These are phyloP conservation scores for Melanotaenia nigrans DNA, from an alignment of 2,797 vertebrate species.

Conservation along the genomic window DNA sequence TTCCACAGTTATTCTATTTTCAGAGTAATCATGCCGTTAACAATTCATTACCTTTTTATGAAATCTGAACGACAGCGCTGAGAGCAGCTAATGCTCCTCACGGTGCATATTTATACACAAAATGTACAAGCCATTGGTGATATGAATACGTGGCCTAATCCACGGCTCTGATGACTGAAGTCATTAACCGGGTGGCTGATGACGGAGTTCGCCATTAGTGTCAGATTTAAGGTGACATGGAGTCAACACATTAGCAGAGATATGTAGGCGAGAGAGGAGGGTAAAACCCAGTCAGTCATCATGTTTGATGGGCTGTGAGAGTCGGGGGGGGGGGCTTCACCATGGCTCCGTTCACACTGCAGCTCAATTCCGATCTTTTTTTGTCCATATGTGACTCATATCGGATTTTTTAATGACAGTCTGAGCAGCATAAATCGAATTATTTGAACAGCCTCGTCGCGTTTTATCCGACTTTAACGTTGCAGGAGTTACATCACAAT, in stretches of 20 bases:
- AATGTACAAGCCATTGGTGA: constrained; percentile 39
- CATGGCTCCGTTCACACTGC: too few species aligned
- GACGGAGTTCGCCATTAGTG: constrained; percentile 50
- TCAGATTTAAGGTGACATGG: constrained; percentile 59
- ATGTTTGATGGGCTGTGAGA: constrained; percentile 12
- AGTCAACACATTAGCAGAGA: constrained; percentile 63
- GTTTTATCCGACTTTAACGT: too few species aligned
- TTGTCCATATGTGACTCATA: too few species aligned
- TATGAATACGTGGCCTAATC: constrained; percentile 46
- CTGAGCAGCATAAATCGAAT: too few species aligned
- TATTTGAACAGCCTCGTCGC: too few species aligned
- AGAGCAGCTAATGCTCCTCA: constrained; percentile 63
- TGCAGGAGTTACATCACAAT: too few species aligned
- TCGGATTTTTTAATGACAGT: too few species aligned
- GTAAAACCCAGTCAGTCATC: constrained; percentile 12
- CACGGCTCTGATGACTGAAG: constrained; percentile 50
- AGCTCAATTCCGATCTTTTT: too few species aligned
- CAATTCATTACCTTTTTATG: constrained; percentile 71
- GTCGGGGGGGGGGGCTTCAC: constrained; percentile 10
- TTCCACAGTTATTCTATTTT: constrained; percentile 63
- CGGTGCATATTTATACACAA: constrained; percentile 54
- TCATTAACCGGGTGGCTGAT: constrained; percentile 56
- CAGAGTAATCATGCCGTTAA: constrained; percentile 69
- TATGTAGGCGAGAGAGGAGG: constrained; percentile 26
- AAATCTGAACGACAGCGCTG: constrained; percentile 55